These are phyloP conservation scores for Melozone crissalis DNA, from an alignment of 2,113 vertebrate species.

Conservation along the genomic window DNA sequence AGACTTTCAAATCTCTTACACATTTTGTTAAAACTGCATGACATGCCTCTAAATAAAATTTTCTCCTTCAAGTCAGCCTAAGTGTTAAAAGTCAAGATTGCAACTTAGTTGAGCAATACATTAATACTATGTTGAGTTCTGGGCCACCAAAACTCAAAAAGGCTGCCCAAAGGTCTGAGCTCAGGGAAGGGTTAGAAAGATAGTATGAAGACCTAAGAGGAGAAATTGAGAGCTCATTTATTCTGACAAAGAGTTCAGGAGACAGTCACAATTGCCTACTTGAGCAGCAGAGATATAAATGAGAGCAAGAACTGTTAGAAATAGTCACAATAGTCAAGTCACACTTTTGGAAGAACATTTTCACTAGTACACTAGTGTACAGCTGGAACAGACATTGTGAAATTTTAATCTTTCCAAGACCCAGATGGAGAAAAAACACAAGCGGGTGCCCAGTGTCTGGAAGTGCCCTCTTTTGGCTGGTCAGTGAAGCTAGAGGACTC, in stretches of 20 bases:
- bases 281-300: neutral
- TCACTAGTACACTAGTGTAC: neutral
- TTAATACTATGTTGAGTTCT: neutral
- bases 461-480: neutral
- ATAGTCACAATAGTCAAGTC: neutral
- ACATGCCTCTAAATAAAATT: neutral
- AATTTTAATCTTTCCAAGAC: neutral
- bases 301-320: neutral
- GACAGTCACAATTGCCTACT: neutral
- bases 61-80: neutral
- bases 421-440: neutral
- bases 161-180: neutral
- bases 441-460: neutral
- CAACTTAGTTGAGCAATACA: neutral
- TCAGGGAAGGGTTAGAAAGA: neutral
- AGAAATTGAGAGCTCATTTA: neutral
- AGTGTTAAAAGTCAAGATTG: neutral
- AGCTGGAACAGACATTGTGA: neutral
- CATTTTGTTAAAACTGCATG: neutral
- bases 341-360: neutral
- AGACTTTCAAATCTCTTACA: neutral
- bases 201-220: neutral
- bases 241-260: neutral
- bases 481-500: neutral
- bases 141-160: neutral